A percentile compares a stretch with the other conserved stretches of the same genome.
Conservation (phyloP, 1,140 invertebrate genomes). For the Apis mellifera region DNA sequence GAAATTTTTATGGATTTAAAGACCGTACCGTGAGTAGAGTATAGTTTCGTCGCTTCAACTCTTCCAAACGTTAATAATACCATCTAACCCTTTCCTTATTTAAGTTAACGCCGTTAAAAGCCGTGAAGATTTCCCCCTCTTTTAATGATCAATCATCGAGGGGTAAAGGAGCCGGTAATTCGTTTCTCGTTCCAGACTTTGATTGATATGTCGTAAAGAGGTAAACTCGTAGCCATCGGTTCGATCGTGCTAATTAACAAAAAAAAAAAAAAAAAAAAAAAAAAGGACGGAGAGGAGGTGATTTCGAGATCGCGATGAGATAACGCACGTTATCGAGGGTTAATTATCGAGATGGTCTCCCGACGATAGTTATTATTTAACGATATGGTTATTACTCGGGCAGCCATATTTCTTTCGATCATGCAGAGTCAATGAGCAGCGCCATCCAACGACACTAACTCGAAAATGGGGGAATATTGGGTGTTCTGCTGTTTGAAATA, state of each 20-base stretch:
- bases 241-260: conserved; percentile 28
- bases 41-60: not conserved
- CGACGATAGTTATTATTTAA: conserved; percentile 24
- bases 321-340: conserved; percentile 15
- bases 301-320: not conserved
- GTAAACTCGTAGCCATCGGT: not conserved
- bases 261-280: no score
- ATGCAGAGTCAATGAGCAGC: conserved; percentile 2
- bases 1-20: no score
- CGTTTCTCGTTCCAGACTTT: not conserved
- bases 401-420: conserved; percentile 16
- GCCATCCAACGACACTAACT: conserved; percentile 25
- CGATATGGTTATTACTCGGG: conserved; percentile 28
- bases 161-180: not conserved
- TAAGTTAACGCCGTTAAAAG: not conserved
- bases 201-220: conserved; percentile 7
- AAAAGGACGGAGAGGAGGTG: no score
- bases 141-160: not conserved
- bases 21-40: not conserved
- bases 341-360: not conserved
- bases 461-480: not conserved
- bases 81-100: not conserved
- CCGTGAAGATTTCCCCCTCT: no score
- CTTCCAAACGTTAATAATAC: not conserved
- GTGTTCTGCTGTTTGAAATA: not conserved